These are phyloP conservation scores for Pocillopora verrucosa DNA, from an alignment of 64 coral and sea anemone species.

Conservation along the genomic window DNA sequence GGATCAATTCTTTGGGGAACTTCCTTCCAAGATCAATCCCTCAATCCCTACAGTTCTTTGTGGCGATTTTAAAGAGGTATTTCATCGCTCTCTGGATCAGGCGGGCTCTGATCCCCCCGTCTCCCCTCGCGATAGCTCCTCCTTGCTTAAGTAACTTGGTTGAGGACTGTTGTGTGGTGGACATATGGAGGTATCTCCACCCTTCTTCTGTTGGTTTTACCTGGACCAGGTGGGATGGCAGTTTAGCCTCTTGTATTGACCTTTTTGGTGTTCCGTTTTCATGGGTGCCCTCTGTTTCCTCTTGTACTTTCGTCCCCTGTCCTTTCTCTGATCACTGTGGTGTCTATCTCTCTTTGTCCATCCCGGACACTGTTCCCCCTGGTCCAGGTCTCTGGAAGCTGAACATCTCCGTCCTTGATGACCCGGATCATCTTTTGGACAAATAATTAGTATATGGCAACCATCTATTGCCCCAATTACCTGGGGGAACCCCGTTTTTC, in stretches of 20 bases:
- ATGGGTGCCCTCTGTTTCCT: not conserved
- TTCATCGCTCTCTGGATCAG: not conserved
- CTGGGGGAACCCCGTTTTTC: too few relatives aligned
- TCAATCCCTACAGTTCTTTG: not conserved
- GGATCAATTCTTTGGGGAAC: not conserved
- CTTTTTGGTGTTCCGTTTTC: not conserved
- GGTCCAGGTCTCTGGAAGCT: slow-evolving; percentile 36
- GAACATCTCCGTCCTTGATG: not conserved
- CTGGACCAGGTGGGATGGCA: not conserved
- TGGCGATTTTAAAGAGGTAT: not conserved
- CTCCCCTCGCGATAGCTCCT: not conserved
- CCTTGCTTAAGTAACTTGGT: not conserved
- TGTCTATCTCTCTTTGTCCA: not conserved
- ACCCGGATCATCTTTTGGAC: not conserved
- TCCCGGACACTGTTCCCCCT: not conserved
- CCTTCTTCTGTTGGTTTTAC: not conserved
- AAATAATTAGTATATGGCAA: too few relatives aligned
- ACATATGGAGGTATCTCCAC: not conserved
- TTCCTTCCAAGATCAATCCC: not conserved
- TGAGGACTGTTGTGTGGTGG: not conserved
- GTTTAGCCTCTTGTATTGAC: not conserved
- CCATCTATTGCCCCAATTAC: too few relatives aligned
- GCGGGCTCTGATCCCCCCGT: not conserved
- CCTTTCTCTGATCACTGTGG: slow-evolving; percentile 56
- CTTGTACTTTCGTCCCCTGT: slow-evolving; percentile 8